phyloP scores from a whole-genome alignment of 1,140 invertebrate genomes.

The Dreissena polymorpha region DNA sequence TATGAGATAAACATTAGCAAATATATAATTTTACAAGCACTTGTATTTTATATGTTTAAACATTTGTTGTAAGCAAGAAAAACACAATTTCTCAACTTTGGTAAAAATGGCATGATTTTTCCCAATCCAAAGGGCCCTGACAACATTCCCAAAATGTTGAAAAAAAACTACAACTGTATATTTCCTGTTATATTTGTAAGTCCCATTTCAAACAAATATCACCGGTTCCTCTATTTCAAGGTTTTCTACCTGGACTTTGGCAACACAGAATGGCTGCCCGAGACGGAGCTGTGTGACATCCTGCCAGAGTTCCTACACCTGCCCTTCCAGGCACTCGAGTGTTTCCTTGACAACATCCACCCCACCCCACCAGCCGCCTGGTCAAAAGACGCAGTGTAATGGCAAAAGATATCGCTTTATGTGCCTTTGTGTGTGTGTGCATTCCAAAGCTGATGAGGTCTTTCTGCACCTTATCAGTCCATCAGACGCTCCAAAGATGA shows the following conservation, averaged over 20 bases:
- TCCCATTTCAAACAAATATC: no score
- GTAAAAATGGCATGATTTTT: no score
- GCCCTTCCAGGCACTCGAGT: slow-evolving; percentile 75
- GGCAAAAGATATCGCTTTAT: neutral
- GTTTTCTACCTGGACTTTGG: slow-evolving; percentile 76
- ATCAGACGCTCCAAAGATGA: neutral
- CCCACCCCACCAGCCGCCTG: slow-evolving; percentile 53
- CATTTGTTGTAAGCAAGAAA: no score
- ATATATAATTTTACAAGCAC: no score
- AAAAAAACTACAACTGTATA: no score
- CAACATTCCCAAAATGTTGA: no score
- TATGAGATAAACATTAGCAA: no score
- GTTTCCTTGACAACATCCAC: slow-evolving; percentile 67
- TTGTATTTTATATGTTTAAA: no score
- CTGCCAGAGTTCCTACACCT: slow-evolving; percentile 70
- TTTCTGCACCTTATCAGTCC: neutral
- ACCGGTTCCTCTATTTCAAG: slow-evolving; percentile 37
- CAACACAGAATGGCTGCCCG: slow-evolving; percentile 67
- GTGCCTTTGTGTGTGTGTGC: neutral
- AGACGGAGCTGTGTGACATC: slow-evolving; percentile 61
- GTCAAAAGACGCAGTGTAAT: slow-evolving; percentile 65
- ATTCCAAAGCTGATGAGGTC: no score
- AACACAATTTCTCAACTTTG: no score
- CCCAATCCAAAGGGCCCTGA: no score
- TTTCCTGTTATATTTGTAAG: no score